Evolutionary conservation across 2,797 vertebrate species (phyloP).

Genomic region (Enteromius paludinosus): DNA sequence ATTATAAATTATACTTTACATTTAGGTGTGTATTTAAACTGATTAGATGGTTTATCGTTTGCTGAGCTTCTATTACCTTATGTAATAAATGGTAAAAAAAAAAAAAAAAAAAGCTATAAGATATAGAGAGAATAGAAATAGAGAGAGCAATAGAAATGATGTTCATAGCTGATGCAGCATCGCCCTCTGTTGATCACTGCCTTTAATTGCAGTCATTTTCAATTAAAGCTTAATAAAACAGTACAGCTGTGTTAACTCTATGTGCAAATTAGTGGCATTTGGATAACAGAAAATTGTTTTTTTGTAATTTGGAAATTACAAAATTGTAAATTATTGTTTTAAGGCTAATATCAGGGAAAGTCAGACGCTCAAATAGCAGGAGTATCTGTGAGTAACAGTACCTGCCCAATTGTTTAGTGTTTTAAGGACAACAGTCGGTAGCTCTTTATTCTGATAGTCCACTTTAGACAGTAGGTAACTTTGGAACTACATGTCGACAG

Average conservation of each 20-base stretch:
- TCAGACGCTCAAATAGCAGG: too few relatives aligned
- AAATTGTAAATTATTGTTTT: neutral
- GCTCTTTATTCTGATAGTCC: too few relatives aligned
- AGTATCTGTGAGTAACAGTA: too few relatives aligned
- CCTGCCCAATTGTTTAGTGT: neutral
- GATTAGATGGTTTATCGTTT: neutral
- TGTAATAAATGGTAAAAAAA: constrained; percentile 44
- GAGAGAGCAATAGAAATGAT: neutral
- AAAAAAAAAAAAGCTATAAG: neutral
- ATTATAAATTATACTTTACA: neutral
- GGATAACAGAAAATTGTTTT: neutral
- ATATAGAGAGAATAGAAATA: neutral
- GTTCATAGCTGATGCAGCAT: neutral
- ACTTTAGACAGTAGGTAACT: too few relatives aligned
- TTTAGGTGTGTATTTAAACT: too few relatives aligned
- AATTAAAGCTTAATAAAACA: neutral
- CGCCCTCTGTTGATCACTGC: constrained; percentile 18
- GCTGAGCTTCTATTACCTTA: constrained; percentile 18
- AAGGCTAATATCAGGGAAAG: neutral
- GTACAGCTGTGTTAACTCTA: neutral
- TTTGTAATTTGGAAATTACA: too few relatives aligned
- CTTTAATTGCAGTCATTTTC: neutral
- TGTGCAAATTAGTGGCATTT: neutral
- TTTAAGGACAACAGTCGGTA: neutral
- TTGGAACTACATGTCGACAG: too few relatives aligned